Percentiles rank a stretch among this genome's conserved stretches.
These are phyloP conservation scores for Bufo bufo DNA, from an alignment of 2,113 vertebrate genomes.

Conservation along the genomic window DNA sequence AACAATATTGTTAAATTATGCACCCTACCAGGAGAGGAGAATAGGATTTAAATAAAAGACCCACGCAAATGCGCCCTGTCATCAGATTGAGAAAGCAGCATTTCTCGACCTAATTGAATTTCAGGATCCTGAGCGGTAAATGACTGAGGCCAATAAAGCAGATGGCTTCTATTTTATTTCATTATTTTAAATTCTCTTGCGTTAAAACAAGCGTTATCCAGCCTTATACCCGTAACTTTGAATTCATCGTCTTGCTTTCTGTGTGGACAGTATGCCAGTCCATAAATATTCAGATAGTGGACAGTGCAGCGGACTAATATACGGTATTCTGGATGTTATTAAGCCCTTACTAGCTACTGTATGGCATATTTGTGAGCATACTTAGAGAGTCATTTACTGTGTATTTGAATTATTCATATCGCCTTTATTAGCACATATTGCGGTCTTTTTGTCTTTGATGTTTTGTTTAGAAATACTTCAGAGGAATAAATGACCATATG, in stretches of 20 bases:
- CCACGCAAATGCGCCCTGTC: neutral
- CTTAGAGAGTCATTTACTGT: neutral
- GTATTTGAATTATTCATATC: neutral
- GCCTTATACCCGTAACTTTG: slow-evolving; percentile 2
- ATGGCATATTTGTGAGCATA: neutral
- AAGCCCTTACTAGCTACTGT: neutral
- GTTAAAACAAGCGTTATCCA: slow-evolving; percentile 59
- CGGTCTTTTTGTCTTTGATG: neutral
- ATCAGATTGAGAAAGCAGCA: slow-evolving; percentile 35
- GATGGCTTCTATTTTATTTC: slow-evolving; percentile 47
- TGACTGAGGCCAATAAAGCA: slow-evolving; percentile 38
- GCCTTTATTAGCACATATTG: neutral
- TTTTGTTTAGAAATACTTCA: neutral
- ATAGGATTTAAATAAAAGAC: slow-evolving; percentile 34
- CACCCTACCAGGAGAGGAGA: neutral
- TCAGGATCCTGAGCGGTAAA: slow-evolving; percentile 18
- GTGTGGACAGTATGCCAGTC: neutral
- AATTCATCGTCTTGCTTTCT: neutral
- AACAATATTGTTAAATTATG: slow-evolving; percentile 23
- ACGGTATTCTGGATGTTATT: neutral
- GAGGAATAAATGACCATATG: neutral
- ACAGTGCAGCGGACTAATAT: neutral
- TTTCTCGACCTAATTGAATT: slow-evolving; percentile 43
- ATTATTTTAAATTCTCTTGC: slow-evolving; percentile 72
- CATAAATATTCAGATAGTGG: neutral